Evolutionary conservation across 2,113 vertebrate species (phyloP), one percentile per base, ranked within the genome.

Genomic region (Oxygymnocypris stewartii): DNA sequence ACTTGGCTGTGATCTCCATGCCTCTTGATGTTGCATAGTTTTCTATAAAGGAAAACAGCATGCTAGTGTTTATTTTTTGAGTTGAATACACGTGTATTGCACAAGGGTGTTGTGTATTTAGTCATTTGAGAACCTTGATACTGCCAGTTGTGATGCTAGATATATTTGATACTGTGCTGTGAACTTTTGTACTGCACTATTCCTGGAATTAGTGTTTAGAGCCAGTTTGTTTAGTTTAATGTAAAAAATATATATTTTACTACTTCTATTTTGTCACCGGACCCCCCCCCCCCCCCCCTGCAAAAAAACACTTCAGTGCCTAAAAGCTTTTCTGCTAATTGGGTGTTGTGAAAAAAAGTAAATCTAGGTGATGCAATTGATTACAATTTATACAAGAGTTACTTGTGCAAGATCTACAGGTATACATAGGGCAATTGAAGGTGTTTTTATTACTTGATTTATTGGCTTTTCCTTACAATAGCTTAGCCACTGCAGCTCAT

Each of bases 401-500:
- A 49, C 18, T 47, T 71, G 63, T 6, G 40, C 37, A 47, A 12
- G 80, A 49, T 82, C 16, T 69, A 49, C 44, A 69, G 80, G 23
- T 69, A 82, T 31, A 47, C 4, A 20, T 31, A 7, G 14, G 40
- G 9, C 25, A 69, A 35, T 51, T 67, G 44, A 49, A 69, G 42
- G 2, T 82, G 78, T 49, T 81, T 81, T 81, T 81, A 54, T 78
- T 78, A 47, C 57, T 65, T 81, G 59, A 81, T 81, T n/a, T 18
- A 81, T 81, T 81, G 59, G 40, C 8, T 47, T 65, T 47, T 9
- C 20, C 23, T 44, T 47, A 28, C 79, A 65, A 25, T 65, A 7
- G 40, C n/a, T 81, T 81, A 65, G 79, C 59, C 40, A 81, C 59
- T 0, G 0, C 42, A 47, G 31, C 13, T 65, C 57, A 28, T 81